Base-by-base conservation (phyloP, 2,888 invertebrate species). In the Synergus itoensis region DNA sequence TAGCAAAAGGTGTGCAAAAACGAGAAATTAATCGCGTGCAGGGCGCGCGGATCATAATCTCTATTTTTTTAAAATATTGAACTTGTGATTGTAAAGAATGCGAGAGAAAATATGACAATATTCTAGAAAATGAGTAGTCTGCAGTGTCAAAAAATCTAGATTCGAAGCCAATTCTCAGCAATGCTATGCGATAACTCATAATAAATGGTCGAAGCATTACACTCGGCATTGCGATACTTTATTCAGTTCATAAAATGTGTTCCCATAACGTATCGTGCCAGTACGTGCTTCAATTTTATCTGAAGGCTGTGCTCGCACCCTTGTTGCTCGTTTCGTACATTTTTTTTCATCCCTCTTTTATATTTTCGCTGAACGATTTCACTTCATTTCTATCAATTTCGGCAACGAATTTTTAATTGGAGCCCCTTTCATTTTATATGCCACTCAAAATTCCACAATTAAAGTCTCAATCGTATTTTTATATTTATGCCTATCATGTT, bases 191-290 rank as follows among this genome's bases (percentile, higher is more conserved):
- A 88, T 88, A 87, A 88, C 86, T 88, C 87, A 87, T 80, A 80
- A 82, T 85, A 88, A 88, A 88, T 87, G 86, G 85, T 85, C 84
- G 79, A 80, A 86, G 87, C 82, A 88, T 88, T 89, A 88, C 88
- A 85, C 84, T 82, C 82, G 77, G 83, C 82, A 85, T 86, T 77
- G 87, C 88, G 87, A 89, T 89, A 89, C 87, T 89, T 90, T 89
- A 90, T 90, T 89, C 89, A 89, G 89, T 89, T 89, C 88, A 89
- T 89, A 89, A 90, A 90, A 89, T 88, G 88, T 87, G 86, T 87
- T 87, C 87, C 87, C 84, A 87, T 88, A 89, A 89, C 87, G 88
- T 87, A 89, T 89, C 87, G 86, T 84, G 80, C 82, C 85, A 82
- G 80, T 88, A 90, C 89, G 89, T 89, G 90, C 88, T 88, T 88